Percentiles rank a stretch among this genome's conserved stretches.
phyloP scores from a whole-genome alignment of 1,140 invertebrate genomes.

The Lysiphlebus fabarum region DNA sequence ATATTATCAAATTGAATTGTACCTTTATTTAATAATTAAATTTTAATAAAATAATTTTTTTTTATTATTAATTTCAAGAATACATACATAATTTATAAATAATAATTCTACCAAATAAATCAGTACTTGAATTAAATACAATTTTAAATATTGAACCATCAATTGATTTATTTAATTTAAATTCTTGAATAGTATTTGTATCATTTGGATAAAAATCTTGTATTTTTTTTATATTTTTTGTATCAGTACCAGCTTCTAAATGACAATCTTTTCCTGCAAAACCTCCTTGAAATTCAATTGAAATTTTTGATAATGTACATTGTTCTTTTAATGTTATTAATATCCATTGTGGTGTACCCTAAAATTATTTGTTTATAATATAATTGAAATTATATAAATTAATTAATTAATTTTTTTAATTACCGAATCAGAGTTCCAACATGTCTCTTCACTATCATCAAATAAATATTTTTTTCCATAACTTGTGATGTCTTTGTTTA shows the following conservation, averaged over 20 bases:
- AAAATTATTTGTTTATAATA: slow-evolving; percentile 1
- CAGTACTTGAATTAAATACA: slow-evolving; percentile 52
- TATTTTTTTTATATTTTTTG: slow-evolving; percentile 36
- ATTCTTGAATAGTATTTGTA: slow-evolving; percentile 58
- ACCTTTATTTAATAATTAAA: no score
- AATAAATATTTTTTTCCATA: slow-evolving; percentile 64
- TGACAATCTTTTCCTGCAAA: slow-evolving; percentile 61
- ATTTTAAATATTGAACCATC: slow-evolving; percentile 47
- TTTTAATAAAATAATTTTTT: no score
- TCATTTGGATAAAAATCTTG: slow-evolving; percentile 61
- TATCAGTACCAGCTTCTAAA: slow-evolving; percentile 44
- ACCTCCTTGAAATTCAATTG: slow-evolving; percentile 67
- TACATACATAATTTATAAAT: slow-evolving; percentile 51
- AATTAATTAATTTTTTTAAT: no score
- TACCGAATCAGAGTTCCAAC: slow-evolving; percentile 69
- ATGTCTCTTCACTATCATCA: slow-evolving; percentile 62
- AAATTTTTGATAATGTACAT: slow-evolving; percentile 45
- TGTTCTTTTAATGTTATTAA: slow-evolving; percentile 52
- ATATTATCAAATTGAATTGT: slow-evolving; percentile 1
- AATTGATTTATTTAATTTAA: slow-evolving; percentile 37
- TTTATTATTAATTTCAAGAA: slow-evolving; percentile 30
- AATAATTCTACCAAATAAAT: slow-evolving; percentile 58
- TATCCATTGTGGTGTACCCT: slow-evolving; percentile 65
- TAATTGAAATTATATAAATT: no score
- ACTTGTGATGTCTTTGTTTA: slow-evolving; percentile 60